Evolutionary conservation across 2,888 invertebrate species (phyloP), one percentile per base, ranked within the genome.

Genomic region (Exephanes ischioxanthus): DNA sequence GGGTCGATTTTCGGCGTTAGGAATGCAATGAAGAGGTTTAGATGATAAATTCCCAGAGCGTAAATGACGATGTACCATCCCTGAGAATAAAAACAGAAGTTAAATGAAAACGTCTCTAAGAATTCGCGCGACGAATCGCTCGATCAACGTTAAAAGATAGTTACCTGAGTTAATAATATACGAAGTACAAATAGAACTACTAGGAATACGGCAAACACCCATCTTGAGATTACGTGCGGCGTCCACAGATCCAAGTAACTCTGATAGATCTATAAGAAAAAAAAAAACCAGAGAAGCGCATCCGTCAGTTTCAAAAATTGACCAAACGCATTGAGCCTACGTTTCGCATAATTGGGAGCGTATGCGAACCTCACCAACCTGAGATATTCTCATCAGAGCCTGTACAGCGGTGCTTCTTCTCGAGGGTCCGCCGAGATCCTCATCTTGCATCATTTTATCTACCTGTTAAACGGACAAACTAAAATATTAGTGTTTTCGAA

Each of bases 1-100:
- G 99, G 99, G 96, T 99, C 99, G 93, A 99, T 99, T 96, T 99
- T 99, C 92, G 99, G 99, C 92, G 99, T 99, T 90, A 99, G 96
- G 96, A 99, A 99, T 95, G 99, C 99, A 95, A 99, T 99, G 95
- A 99, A 99, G 94, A 99, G 96, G 95, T 99, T 99, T 94, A 99
- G 96, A 94, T 99, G 98, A 95, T 99, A 99, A 94, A 99, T 99
- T 91, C 99, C 99, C 94, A 99, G 95, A 45, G 99, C 99, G 95
- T 99, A 99, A 90, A 99, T 99, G 85, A 99, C 97, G 92, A 99
- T 99, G 94, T 99, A 99, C 99, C 99, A 99, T 90, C 99, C 99
- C 98, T 99, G 95, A 88, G 96, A 95, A 88, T 88, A 84, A 78
- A 85, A 30, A 84, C 71, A 87, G 88, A 88, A 73, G 58, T 73